Conservation (phyloP, 2,888 invertebrate genomes). For the Anticlea derivata region DNA sequence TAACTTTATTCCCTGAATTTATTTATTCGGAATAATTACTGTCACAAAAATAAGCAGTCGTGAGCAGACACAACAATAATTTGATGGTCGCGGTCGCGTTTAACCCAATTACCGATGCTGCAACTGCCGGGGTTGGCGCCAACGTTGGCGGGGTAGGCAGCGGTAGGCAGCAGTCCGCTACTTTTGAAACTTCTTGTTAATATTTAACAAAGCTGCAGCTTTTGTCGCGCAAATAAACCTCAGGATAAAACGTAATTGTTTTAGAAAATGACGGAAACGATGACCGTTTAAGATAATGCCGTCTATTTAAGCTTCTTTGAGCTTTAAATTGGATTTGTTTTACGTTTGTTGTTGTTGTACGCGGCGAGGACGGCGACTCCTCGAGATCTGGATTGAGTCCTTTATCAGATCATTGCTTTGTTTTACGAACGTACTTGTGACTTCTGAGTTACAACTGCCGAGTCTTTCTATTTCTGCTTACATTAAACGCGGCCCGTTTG, state of each 20-base stretch:
- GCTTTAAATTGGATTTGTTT: conserved; percentile 16
- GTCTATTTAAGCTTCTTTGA: conserved; percentile 9
- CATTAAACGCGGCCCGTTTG: not conserved
- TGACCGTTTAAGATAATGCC: conserved; percentile 21
- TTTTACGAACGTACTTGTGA: conserved; percentile 4
- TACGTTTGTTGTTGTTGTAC: conserved; percentile 11
- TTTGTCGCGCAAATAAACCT: conserved; percentile 5
- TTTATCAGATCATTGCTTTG: conserved; percentile 15
- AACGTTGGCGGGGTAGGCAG: too few species aligned
- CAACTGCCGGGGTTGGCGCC: not conserved
- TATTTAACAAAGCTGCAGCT: conserved; percentile 17
- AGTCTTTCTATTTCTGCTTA: not conserved
- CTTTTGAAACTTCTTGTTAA: conserved; percentile 19
- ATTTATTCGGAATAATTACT: too few species aligned
- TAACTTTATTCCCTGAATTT: too few species aligned
- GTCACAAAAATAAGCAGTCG: too few species aligned
- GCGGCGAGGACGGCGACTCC: not conserved
- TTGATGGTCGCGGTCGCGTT: not conserved
- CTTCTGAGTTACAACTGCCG: not conserved
- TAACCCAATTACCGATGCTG: conserved; percentile 8
- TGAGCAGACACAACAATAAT: too few species aligned
- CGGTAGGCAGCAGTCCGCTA: not conserved
- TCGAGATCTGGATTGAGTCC: not conserved
- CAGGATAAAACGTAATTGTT: conserved; percentile 21
- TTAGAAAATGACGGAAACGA: conserved; percentile 13